A percentile compares a stretch with the other conserved stretches of the same genome.
Evolutionary conservation across 2,888 invertebrate species (phyloP).

Genomic region (Tetragonisca angustula): DNA sequence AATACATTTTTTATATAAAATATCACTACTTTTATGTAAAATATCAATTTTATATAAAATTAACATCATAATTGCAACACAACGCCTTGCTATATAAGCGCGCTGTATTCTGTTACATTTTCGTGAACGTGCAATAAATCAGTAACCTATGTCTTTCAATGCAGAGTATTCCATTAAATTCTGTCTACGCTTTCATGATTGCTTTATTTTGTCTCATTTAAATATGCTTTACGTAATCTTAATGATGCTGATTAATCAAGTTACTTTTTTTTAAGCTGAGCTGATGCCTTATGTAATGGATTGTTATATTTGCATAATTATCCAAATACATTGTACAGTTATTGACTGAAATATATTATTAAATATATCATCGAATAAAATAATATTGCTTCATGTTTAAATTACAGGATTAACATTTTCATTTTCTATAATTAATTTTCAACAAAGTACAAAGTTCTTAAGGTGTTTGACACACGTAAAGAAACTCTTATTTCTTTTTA

Average conservation of each 20-base stretch:
- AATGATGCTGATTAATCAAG: slow-evolving; percentile 19
- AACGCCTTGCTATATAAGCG: neutral
- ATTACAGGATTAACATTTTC: neutral
- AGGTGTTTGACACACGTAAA: too few species aligned
- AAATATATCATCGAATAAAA: neutral
- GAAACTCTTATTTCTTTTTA: too few species aligned
- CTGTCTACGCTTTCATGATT: slow-evolving; percentile 19
- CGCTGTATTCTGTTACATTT: slow-evolving; percentile 13
- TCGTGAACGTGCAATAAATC: slow-evolving; percentile 18
- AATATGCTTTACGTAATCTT: slow-evolving; percentile 13
- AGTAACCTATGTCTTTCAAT: slow-evolving; percentile 4
- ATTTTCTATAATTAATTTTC: neutral
- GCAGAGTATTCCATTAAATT: slow-evolving; percentile 30
- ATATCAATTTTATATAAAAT: neutral
- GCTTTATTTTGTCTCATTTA: slow-evolving; percentile 19
- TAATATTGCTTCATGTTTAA: neutral
- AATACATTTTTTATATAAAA: slow-evolving; percentile 4
- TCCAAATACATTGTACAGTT: too few species aligned
- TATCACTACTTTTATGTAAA: slow-evolving; percentile 1
- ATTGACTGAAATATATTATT: too few species aligned
- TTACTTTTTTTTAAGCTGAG: neutral
- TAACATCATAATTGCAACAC: slow-evolving; percentile 17
- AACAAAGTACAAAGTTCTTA: too few species aligned
- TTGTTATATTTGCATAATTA: neutral
- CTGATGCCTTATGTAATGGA: neutral